Conservation (phyloP, 1,140 invertebrate species). For the Maconellicoccus hirsutus region DNA sequence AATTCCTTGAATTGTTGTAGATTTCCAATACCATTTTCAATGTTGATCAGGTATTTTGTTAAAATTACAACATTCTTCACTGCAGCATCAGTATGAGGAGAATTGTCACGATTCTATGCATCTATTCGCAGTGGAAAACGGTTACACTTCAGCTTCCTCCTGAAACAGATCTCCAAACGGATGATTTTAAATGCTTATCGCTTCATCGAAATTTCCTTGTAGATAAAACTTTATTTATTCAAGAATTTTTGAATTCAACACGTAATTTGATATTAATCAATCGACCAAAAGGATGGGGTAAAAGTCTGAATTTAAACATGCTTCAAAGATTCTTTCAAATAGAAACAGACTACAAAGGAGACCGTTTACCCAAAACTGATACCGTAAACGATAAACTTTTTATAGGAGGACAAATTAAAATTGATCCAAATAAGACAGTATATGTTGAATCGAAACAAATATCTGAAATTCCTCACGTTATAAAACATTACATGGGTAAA, state of each 20-base stretch:
- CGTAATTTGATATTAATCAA: not conserved
- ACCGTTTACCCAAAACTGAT: not conserved
- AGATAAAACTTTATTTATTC: not conserved
- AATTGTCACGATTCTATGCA: too few relatives aligned
- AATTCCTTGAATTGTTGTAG: too few relatives aligned
- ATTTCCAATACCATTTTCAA: too few relatives aligned
- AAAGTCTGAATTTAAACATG: not conserved
- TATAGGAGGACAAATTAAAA: not conserved
- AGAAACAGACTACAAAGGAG: not conserved
- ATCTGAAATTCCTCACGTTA: too few relatives aligned
- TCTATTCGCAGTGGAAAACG: too few relatives aligned
- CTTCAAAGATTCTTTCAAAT: not conserved
- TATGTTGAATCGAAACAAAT: too few relatives aligned
- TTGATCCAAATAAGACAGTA: not conserved
- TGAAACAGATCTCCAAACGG: too few relatives aligned
- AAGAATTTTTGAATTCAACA: not conserved
- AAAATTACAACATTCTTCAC: too few relatives aligned
- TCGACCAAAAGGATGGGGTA: not conserved
- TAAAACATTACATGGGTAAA: too few relatives aligned
- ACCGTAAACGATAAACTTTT: not conserved
- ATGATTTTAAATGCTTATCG: not conserved
- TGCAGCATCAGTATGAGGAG: too few relatives aligned
- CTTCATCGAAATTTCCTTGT: not conserved
- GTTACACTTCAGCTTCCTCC: too few relatives aligned
- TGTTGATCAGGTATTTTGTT: too few relatives aligned